Base-by-base conservation (phyloP, 2,113 vertebrate species). In the Xenopus tropicalis region DNA sequence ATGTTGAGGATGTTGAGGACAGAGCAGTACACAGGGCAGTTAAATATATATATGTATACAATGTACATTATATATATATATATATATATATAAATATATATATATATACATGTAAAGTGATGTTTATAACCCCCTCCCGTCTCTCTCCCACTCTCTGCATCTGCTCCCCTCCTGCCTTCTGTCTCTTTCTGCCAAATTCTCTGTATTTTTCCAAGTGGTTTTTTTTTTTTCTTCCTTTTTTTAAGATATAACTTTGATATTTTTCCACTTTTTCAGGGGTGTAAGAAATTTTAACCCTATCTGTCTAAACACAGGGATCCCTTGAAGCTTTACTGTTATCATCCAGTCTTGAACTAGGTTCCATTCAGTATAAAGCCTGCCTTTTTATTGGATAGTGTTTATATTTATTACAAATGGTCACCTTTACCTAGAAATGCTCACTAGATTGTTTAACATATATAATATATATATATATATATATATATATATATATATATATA, bases 161-260 rank as follows among this genome's bases (percentile, higher is more conserved):
- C 73, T 75, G 73, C 73, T 75, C 66, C 73, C 73, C 58, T 75
- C 58, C 73, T 75, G 73, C 73, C 73, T 75, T 75, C 73, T 75
- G 73, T 69, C 61, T 69, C 66, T 75, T 20, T 69, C 65, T 69
- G 73, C 73, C 73, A 75, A 75, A 58, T 69, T 75, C 73, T 69
- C 57, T 66, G 44, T 75, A 54, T 75, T 74, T 68, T 75, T 69
- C 73, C 52, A 25, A 20, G 52, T 68, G 61, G 21, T 59, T 59
- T 48, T 48, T 48, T 48, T 48, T 48, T 17, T 12, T 48, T 48
- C 29, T 12, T 48, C 14, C 29, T 9, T 37, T 74, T 63, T 63
- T 61, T 61, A 52, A 74, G 63, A 59, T 54, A 61, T 74, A 67
- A 46, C 54, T 68, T 68, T 67, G 23, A 63, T 69, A 62, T 62